Evolutionary conservation across 2,888 invertebrate species (phyloP), one percentile per base, ranked within the genome.

Genomic region (Trisateles emortualis): DNA sequence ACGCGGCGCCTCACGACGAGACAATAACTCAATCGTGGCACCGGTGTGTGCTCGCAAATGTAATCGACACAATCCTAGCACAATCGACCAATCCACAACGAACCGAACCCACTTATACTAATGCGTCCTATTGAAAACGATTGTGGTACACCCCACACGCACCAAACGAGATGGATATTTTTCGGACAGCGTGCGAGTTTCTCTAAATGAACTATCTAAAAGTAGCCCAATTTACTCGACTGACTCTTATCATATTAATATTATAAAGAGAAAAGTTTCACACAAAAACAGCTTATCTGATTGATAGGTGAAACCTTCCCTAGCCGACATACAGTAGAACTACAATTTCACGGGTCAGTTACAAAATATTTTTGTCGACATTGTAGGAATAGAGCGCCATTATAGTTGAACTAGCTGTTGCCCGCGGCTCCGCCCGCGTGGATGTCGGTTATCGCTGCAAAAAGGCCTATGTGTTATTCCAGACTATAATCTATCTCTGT

Each of bases 61-160:
- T 81, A 83, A 86, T 86, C 78, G 77, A 78, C 76, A 74, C 77
- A 74, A 76, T 64, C 67, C 74, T 70, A 60, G 68, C 74, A 82
- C 82, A 85, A 84, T 84, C 74, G 68, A 70, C 74, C 83, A 84
- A 83, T 85, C 76, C 75, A 69, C 73, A 72, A 68, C 70, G 73
- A 72, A 60, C 67, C 70, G 73, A 79, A 78, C 74, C 83, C 81
- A 83, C 81, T 83, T 81, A 80, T 76, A 82, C 83, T 87, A 86
- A 87, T 86, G 84, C 79, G 69, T 68, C 69, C 82, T 81, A 86
- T 86, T 85, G 81, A 85, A 79, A 75, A 73, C 73, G 72, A 74
- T 76, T 78, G 70, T 76, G 74, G 64, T 70, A 72, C 69, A 74
- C 72, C 68, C 64, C 50, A 53, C 39, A 50, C 41, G 26, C 46